Percentiles rank a stretch among this genome's conserved stretches.
These are phyloP conservation scores for Catharus minimus DNA, from an alignment of 2,113 vertebrate species.

Conservation along the genomic window DNA sequence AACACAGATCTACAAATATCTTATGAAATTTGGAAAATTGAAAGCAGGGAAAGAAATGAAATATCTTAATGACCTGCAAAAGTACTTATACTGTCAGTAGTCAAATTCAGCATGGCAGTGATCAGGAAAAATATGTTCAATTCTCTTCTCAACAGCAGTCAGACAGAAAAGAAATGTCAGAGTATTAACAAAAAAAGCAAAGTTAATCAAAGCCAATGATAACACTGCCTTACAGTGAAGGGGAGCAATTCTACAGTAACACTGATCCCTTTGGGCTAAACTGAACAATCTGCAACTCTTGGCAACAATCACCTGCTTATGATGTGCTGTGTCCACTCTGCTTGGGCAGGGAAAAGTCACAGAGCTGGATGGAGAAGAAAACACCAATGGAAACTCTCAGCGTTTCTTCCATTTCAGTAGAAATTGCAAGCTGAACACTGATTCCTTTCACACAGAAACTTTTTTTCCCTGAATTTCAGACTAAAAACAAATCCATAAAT, in stretches of 20 bases:
- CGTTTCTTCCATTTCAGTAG: neutral
- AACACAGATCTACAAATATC: neutral
- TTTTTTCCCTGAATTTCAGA: neutral
- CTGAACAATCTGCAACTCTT: neutral
- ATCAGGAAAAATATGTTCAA: neutral
- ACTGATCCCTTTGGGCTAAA: neutral
- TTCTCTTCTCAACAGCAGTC: neutral
- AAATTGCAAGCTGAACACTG: neutral
- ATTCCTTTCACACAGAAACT: neutral
- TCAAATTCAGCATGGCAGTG: neutral
- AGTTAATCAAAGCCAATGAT: neutral
- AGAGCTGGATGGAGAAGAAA: fast-evolving
- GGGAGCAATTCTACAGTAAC: neutral
- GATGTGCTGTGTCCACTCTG: neutral
- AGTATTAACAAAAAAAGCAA: neutral
- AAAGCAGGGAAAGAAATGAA: neutral
- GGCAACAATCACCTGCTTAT: neutral
- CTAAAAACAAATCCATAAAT: neutral
- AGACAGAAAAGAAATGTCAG: neutral
- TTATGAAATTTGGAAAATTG: neutral
- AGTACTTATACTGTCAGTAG: neutral
- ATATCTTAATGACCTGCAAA: neutral
- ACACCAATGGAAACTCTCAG: fast-evolving
- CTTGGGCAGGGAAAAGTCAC: neutral
- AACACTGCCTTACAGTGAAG: neutral